Evolutionary conservation across 2,888 invertebrate species (phyloP).

Genomic region (Cephonodes hylas): DNA sequence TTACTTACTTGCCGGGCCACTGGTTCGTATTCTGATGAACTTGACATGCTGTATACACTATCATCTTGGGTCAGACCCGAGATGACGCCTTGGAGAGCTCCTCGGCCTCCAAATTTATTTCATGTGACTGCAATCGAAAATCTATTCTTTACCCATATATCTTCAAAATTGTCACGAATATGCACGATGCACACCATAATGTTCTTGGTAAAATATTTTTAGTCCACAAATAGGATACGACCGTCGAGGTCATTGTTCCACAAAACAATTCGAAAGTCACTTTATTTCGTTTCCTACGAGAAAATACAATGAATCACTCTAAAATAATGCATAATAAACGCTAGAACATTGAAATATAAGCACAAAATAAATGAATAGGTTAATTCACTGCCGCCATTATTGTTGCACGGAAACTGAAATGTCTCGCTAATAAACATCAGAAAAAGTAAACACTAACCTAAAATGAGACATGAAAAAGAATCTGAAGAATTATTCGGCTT

Average conservation of each 20-base stretch:
- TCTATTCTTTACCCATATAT: constrained; percentile 66
- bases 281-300: constrained; percentile 60
- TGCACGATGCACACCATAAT: constrained; percentile 59
- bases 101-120: constrained; percentile 73
- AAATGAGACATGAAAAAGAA: constrained; percentile 34
- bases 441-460: constrained; percentile 76
- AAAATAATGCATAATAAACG: constrained; percentile 44
- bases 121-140: constrained; percentile 78
- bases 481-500: constrained; percentile 24
- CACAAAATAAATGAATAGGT: constrained; percentile 71
- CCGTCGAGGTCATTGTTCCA: constrained; percentile 77
- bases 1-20: constrained; percentile 79
- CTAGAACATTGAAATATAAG: constrained; percentile 42
- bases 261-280: constrained; percentile 62
- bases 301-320: constrained; percentile 60
- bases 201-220: constrained; percentile 72
- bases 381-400: constrained; percentile 81
- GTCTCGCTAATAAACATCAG: constrained; percentile 75
- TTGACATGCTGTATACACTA: constrained; percentile 78
- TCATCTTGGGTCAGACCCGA: constrained; percentile 80
- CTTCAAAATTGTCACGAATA: constrained; percentile 55
- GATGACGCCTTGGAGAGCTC: constrained; percentile 74
- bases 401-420: constrained; percentile 77
- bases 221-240: constrained; percentile 73
- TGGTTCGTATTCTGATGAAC: constrained; percentile 77